These are phyloP conservation scores for Amphipoea lucens DNA, from an alignment of 2,888 invertebrate genomes.

Conservation along the genomic window DNA sequence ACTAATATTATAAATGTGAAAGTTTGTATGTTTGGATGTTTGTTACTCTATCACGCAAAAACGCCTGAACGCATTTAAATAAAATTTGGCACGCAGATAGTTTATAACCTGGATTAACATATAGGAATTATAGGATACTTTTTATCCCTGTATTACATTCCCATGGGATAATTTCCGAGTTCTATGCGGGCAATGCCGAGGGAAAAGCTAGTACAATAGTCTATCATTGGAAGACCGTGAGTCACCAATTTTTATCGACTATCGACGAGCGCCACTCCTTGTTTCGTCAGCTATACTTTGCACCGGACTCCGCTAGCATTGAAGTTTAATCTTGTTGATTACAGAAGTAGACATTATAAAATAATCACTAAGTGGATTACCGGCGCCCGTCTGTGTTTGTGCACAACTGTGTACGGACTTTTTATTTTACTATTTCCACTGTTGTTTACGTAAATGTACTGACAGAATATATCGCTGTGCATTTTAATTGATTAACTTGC, in stretches of 20 bases:
- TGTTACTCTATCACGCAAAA: background rate
- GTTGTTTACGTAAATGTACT: slow-evolving; percentile 22
- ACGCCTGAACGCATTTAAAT: background rate
- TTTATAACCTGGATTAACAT: background rate
- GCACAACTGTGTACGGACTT: slow-evolving; percentile 37
- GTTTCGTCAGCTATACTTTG: slow-evolving; percentile 65
- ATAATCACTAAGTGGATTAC: slow-evolving; percentile 67
- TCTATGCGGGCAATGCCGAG: background rate
- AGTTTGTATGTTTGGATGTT: too few species aligned
- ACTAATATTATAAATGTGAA: background rate
- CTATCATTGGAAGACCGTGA: slow-evolving; percentile 69
- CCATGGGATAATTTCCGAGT: background rate
- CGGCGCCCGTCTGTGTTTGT: slow-evolving; percentile 59
- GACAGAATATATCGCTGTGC: slow-evolving; percentile 12
- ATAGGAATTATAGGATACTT: too few species aligned
- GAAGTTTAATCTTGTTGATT: slow-evolving; percentile 70
- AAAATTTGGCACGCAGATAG: background rate
- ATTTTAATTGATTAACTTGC: slow-evolving; percentile 37
- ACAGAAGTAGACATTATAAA: slow-evolving; percentile 68
- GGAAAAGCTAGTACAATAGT: slow-evolving; percentile 46
- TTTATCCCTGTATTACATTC: background rate
- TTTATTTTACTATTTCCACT: slow-evolving; percentile 42
- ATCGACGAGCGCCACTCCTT: slow-evolving; percentile 81
- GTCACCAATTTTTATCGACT: slow-evolving; percentile 74
- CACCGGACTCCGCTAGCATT: slow-evolving; percentile 61